Evolutionary conservation across 2,888 invertebrate species (phyloP), one percentile per base, ranked within the genome.

Genomic region (Drosophila cyrtoloma): DNA sequence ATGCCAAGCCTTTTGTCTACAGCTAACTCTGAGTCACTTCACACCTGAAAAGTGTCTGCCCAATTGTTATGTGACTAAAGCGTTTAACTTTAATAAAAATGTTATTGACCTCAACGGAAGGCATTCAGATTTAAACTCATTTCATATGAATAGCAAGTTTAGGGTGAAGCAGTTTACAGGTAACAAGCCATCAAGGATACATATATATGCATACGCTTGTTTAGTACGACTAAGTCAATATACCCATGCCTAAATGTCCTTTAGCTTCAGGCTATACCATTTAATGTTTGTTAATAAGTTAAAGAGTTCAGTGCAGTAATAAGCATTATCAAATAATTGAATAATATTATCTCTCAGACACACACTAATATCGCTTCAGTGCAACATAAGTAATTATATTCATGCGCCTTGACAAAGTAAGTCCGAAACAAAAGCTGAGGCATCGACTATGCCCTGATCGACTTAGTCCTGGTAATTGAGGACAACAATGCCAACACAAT

Each of bases 101-200:
- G 86, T 81, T 77, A 84, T 73, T 86, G 86, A 79, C 81, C 81
- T 67, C 47, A 51, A 32, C 22, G 3, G 22, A n/a, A 7, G 28
- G 12, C 63, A 50, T 35, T 30, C 5, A 26, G n/a, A n/a, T 14
- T 35, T 32, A 22, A 55, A 19, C 47, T 16, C 9, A 47, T 16
- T 47, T 47, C 26, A 47, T 26, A 5, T 16, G 47, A 1, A 47
- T 26, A 28, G 16, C 2, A 28, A 26, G 26, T 5, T 47, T 2
- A 5, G 26, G 5, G 9, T 26, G 9, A 26, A 16, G 9, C 16
- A 16, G 26, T 9, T 5, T 4, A 16, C 16, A 26, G 9, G 44
- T 44, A n/a, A n/a, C n/a, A n/a, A n/a, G 5, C 42, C 12, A 14
- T 35, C 5, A 35, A 14, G 1, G 14, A 35, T 35, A 35, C 14